A percentile compares a stretch with the other conserved stretches of the same genome.
Evolutionary conservation across 2,797 vertebrate species (phyloP).

Genomic region (Sus cebifrons): DNA sequence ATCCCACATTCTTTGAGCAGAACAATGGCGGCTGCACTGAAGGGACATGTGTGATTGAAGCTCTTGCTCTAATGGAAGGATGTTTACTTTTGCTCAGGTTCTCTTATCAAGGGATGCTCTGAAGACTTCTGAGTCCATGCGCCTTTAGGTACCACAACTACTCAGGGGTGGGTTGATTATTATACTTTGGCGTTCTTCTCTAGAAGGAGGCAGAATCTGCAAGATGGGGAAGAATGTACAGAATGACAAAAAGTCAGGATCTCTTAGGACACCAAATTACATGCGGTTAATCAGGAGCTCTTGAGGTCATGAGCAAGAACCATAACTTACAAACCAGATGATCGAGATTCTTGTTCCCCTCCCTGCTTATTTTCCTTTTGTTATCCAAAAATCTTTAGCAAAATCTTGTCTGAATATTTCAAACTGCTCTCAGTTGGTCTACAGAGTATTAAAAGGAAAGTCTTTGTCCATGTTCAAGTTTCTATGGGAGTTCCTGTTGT

Average conservation of each 20-base stretch:
- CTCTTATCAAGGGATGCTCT: not conserved
- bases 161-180: not conserved
- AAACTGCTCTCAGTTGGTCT: not conserved
- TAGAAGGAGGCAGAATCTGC: not conserved
- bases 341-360: not conserved
- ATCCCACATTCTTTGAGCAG: not conserved
- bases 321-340: not conserved
- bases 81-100: not conserved
- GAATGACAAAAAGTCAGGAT: not conserved
- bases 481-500: not conserved
- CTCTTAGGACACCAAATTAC: not conserved
- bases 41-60: not conserved
- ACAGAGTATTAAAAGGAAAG: slow-evolving; percentile 15
- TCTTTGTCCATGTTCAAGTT: not conserved
- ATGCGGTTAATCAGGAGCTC: not conserved
- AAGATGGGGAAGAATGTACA: not conserved
- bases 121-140: not conserved
- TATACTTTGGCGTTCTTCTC: slow-evolving; percentile 7
- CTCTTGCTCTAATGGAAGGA: not conserved
- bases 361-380: slow-evolving; percentile 24
- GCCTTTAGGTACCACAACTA: not conserved
- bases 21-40: not conserved
- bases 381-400: slow-evolving; percentile 19
- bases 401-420: slow-evolving; percentile 1
- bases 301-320: not conserved